These are phyloP conservation scores for Cynoglossus semilaevis DNA, from an alignment of 2,113 vertebrate species.

Conservation along the genomic window DNA sequence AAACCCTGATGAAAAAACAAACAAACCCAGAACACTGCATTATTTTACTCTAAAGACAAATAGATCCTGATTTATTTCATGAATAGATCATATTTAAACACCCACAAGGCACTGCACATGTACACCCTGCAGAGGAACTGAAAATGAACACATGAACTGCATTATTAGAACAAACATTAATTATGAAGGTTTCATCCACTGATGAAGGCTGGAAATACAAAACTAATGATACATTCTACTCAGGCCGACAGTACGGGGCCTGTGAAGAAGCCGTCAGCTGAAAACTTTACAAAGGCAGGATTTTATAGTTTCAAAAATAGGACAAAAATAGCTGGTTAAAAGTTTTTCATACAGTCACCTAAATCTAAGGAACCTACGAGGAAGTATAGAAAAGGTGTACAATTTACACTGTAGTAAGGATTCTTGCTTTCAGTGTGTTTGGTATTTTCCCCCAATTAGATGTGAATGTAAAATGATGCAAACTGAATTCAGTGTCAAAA, in stretches of 20 bases:
- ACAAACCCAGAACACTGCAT: conserved; percentile 19
- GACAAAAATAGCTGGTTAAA: conserved; percentile 1
- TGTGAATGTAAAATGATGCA: too few relatives aligned
- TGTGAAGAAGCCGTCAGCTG: not conserved
- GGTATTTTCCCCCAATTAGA: too few relatives aligned
- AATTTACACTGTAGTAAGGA: too few relatives aligned
- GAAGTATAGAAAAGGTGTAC: too few relatives aligned
- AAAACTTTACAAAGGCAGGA: not conserved
- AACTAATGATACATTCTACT: not conserved
- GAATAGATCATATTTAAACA: conserved; percentile 5
- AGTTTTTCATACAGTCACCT: conserved; percentile 12
- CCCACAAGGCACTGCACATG: conserved; percentile 48
- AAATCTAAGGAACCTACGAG: not conserved
- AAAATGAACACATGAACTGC: not conserved
- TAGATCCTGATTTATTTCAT: conserved; percentile 24
- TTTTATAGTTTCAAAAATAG: not conserved
- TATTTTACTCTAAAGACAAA: not conserved
- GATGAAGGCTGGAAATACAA: not conserved
- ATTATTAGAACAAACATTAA: not conserved
- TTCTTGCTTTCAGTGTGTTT: too few relatives aligned
- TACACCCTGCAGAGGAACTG: conserved; percentile 34
- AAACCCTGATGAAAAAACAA: not conserved
- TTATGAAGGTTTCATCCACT: conserved; percentile 3
- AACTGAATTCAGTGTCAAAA: too few relatives aligned
- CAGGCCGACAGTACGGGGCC: not conserved